These are phyloP conservation scores for Vidua chalybeata DNA, from an alignment of 2,113 vertebrate species.

Conservation along the genomic window DNA sequence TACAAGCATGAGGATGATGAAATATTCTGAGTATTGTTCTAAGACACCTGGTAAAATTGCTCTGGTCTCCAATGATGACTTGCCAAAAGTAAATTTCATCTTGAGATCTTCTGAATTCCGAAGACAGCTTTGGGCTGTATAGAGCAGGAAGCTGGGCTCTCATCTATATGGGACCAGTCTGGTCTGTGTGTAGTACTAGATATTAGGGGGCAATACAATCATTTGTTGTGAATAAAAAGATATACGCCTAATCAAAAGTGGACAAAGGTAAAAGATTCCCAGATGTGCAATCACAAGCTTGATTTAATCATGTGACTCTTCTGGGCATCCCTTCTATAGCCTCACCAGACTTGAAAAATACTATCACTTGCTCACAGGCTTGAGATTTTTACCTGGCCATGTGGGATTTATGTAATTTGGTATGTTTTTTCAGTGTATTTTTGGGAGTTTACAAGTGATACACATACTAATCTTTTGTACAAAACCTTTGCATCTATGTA, in stretches of 20 bases:
- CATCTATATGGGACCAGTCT: background rate
- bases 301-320: background rate
- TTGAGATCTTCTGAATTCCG: background rate
- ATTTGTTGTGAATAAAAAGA: background rate
- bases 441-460: background rate
- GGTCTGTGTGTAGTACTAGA: background rate
- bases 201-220: background rate
- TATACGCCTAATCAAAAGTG: background rate
- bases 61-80: background rate
- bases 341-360: background rate
- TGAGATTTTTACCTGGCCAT: background rate
- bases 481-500: background rate
- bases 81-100: background rate
- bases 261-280: background rate
- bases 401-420: background rate
- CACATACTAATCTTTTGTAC: background rate
- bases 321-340: background rate
- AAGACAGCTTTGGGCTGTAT: background rate
- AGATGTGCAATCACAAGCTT: background rate
- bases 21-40: background rate
- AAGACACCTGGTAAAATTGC: background rate
- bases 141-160: background rate
- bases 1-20: background rate
- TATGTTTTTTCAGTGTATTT: background rate
- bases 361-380: background rate